Base-by-base conservation (phyloP, 2,797 vertebrate genomes). In the Paratrypauchen microcephalus region DNA sequence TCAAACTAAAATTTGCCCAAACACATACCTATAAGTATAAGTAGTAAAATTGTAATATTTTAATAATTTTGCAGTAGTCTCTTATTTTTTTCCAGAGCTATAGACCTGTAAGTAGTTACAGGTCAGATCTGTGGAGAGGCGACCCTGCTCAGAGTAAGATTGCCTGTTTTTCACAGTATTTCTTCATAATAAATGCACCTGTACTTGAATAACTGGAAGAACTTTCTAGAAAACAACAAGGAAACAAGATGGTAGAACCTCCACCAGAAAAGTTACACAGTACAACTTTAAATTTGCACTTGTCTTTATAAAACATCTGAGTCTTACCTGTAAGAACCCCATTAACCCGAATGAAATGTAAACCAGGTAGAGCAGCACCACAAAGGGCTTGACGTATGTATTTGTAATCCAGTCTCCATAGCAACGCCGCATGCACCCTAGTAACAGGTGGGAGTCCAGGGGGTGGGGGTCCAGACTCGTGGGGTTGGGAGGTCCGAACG, bases 371-470 rank as follows among this genome's bases (percentile, higher is more conserved):
- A 98, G 95, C 88, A 99, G 96, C 83, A 99, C 96, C 91, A 99
- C 96, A 87, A 99, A 99, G 87, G 97, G 98, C 85, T 99, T 99
- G 79, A 99, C 98, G 0, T 99, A 99, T 65, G 98, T 99, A 91
- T 99, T 99, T 75, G 98, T 99, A 93, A 99, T 99, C 97, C 97
- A 99, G 94, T 99, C 96, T 84, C 96, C 97, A 87, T 98, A 99
- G 92, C 97, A 98, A 79, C 95, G 96, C 80, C 96, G 95, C 89
- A 99, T 95, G 87, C 98, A 99, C 78, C 96, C 96, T 84, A 99
- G 94, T 93, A 99, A 89, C 79, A 99, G 93, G 87, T 99, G 97
- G 79, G 94, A 97, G 90, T 99, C 96, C 0, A 95, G 97, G 82
- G 95, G 95, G 80, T 93, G 94, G 1, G 94, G 89, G 80, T 97